A percentile compares a stretch with the other conserved stretches of the same genome.
These are phyloP conservation scores for Hartigia nigra DNA, from an alignment of 2,888 invertebrate species.

Conservation along the genomic window DNA sequence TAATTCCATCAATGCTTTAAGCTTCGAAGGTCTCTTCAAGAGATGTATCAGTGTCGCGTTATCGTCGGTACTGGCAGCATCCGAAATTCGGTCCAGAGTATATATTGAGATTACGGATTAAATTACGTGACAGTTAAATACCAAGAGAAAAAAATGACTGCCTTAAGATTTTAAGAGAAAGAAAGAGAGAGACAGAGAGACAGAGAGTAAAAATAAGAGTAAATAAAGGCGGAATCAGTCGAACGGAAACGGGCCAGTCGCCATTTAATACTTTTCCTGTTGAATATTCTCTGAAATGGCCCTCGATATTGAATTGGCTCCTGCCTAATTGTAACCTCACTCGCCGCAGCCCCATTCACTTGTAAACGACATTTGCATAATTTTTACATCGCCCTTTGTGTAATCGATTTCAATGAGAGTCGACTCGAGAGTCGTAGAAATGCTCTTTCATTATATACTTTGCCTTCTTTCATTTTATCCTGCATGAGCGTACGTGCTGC, in stretches of 20 bases:
- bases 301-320: slow-evolving; percentile 64
- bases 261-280: slow-evolving; percentile 57
- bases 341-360: slow-evolving; percentile 53
- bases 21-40: slow-evolving; percentile 48
- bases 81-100: neutral
- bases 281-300: slow-evolving; percentile 63
- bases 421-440: neutral
- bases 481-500: neutral
- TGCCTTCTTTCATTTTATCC: neutral
- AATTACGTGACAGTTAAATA: slow-evolving; percentile 26
- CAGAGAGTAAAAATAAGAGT: neutral
- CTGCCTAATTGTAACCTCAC: slow-evolving; percentile 64
- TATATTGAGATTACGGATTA: neutral
- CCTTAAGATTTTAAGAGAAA: slow-evolving; percentile 23
- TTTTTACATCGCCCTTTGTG: slow-evolving; percentile 59
- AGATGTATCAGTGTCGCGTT: slow-evolving; percentile 38
- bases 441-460: neutral
- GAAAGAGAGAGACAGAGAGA: neutral
- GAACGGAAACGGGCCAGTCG: slow-evolving; percentile 53
- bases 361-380: slow-evolving; percentile 64
- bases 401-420: slow-evolving; percentile 48
- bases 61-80: neutral
- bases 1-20: slow-evolving; percentile 63
- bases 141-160: slow-evolving; percentile 22
- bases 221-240: slow-evolving; percentile 35